These are phyloP conservation scores for Thinocorus orbignyianus DNA, from an alignment of 2,113 vertebrate species.

Conservation along the genomic window DNA sequence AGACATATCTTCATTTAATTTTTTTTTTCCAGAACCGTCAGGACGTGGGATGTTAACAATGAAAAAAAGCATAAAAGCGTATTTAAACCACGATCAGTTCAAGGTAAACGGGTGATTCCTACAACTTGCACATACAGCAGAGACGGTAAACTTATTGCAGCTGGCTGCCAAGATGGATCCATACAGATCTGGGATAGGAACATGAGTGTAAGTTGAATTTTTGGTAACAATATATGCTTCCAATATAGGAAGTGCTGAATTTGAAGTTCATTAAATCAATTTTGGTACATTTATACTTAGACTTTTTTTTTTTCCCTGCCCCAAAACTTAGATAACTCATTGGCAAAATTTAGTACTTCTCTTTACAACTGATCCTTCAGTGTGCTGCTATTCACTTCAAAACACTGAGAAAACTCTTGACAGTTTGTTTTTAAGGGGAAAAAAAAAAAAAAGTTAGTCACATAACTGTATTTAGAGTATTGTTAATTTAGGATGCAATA, in stretches of 20 bases:
- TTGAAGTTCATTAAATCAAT: not conserved
- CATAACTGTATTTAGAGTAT: not conserved
- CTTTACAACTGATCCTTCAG: not conserved
- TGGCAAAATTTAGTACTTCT: not conserved
- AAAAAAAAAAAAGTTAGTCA: not conserved
- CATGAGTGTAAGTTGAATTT: constrained; percentile 84
- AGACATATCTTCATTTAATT: not conserved
- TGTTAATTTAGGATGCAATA: not conserved
- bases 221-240: not conserved
- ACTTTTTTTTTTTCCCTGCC: not conserved
- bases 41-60: constrained; percentile 92
- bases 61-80: constrained; percentile 92
- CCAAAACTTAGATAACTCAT: not conserved
- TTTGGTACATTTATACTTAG: not conserved
- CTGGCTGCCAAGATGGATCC: constrained; percentile 94
- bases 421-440: not conserved
- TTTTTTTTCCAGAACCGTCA: constrained; percentile 84
- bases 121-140: constrained; percentile 92
- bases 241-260: not conserved
- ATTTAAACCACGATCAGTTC: constrained; percentile 90
- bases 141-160: constrained; percentile 91
- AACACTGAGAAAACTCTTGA: not conserved
- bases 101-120: constrained; percentile 92
- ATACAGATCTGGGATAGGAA: constrained; percentile 99
- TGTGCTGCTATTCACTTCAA: not conserved